Percentiles rank a stretch among this genome's conserved stretches.
Conservation (phyloP, 2,113 vertebrate species). For the Gopherus evgoodei region DNA sequence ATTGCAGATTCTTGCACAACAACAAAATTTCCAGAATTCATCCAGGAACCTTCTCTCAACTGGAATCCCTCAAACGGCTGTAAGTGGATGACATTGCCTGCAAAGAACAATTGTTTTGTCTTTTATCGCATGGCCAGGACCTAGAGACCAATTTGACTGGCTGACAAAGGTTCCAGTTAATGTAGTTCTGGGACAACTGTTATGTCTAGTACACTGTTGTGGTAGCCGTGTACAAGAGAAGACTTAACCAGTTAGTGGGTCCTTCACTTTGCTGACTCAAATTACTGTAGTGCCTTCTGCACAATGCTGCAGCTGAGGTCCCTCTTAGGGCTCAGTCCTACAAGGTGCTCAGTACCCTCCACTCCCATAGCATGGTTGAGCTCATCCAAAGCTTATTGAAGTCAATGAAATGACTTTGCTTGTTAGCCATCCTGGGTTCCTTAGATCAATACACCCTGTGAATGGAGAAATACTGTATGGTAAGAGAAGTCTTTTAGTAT, state of each 20-base stretch:
- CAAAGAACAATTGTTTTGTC: constrained; percentile 43
- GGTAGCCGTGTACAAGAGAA: background rate
- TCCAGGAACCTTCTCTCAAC: constrained; percentile 88
- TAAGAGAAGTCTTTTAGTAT: background rate
- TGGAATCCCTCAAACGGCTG: constrained; percentile 91
- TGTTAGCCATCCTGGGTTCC: background rate
- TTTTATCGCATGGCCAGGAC: constrained; percentile 28
- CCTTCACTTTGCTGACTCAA: background rate
- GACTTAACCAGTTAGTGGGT: constrained; percentile 43
- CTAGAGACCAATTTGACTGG: constrained; percentile 27
- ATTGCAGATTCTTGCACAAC: constrained; percentile 92
- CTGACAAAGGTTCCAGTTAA: constrained; percentile 30
- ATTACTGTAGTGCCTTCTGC: background rate
- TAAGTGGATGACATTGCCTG: constrained; percentile 78
- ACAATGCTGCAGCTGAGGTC: background rate
- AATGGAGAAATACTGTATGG: background rate
- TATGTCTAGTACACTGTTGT: constrained; percentile 49
- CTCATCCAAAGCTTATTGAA: background rate
- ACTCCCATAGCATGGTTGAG: background rate
- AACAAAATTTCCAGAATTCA: constrained; percentile 91
- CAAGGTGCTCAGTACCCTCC: background rate
- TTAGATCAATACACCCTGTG: background rate
- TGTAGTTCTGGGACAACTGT: constrained; percentile 32
- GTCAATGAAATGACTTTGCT: background rate
- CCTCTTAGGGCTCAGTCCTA: background rate